Evolutionary conservation across 2,113 vertebrate genomes (phyloP), one percentile per base, ranked within the genome.

Genomic region (Gambusia affinis): DNA sequence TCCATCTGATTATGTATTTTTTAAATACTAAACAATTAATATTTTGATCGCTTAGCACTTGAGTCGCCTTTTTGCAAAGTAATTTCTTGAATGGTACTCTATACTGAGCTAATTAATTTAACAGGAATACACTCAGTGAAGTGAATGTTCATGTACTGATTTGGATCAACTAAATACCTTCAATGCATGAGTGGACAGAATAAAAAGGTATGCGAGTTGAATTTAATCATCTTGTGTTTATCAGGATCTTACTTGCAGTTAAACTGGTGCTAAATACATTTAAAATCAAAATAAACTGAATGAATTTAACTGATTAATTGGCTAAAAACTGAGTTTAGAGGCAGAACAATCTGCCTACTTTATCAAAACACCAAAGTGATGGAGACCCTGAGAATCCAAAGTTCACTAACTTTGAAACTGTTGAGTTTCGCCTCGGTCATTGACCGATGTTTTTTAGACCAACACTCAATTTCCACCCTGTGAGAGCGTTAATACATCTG

Each of bases 391-490:
- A 19, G 2, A 17, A 17, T 19, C 17, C 67, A 51, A 51, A 54
- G 67, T 30, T 29, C 29, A 44, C 8, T 19, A 30, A 47, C 27
- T 30, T 19, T 47, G 30, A 64, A 64, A 33, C 67, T 11, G 24
- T 22, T 35, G 27, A 35, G 44, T 31, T 68, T 57, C 51, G 3
- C 17, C 24, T n/a, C 5, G 22, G 51, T 57, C 14, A 33, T 28
- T 69, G 67, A 69, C 67, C 44, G n/a, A 29, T 12, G 67, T n/a
- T 27, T 42, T 69, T 30, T 12, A 31, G 29, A 44, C 65, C 39
- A 42, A 15, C 22, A 27, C 39, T 28, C 7, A 57, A 24, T n/a
- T 3, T 17, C 11, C 51, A n/a, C 51, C 5, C 51, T n/a, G 24
- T 57, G 51, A 10, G n/a, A 67, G 5, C 1, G 14, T 19, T 62